Base-by-base conservation (phyloP, 2,888 invertebrate species). In the Dynastes grantii region DNA sequence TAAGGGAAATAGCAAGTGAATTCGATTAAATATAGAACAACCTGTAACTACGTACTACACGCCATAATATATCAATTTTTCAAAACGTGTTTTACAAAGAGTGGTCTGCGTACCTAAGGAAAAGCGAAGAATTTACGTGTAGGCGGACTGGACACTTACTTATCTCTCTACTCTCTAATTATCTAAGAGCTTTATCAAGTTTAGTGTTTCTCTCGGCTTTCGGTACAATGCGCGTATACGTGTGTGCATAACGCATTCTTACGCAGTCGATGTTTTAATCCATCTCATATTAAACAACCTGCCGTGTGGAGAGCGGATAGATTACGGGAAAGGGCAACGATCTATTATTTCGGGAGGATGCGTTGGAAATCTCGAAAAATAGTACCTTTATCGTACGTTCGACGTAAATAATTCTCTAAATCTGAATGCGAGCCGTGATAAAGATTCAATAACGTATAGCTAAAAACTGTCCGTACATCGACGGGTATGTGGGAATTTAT, bases 161-260 rank as follows among this genome's bases (percentile, higher is more conserved):
- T 87, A 86, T 86, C 86, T 84, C 82, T 85, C 86, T 85, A 85
- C 87, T 86, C 86, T 86, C 86, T 86, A 87, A 87, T 87, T 87
- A 87, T 87, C 87, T 86, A 84, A 85, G 85, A 86, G 86, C 86
- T 86, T 86, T 87, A 86, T 87, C 86, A 85, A 84, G 85, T 86
- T 85, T 85, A 84, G 85, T 86, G 85, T 86, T 86, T 83, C 83
- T 84, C 81, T 77, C 45, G 80, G 83, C 83, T 81, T 83, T 83
- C 83, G 83, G 82, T 84, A 84, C 84, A 83, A 82, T 83, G 83
- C 83, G 83, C 83, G 83, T 75, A 75, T 5, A 32, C 32, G 5
- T 75, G 55, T 55, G 55, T 55, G 73, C 83, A 83, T 79, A 83
- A 81, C 82, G 80, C 84, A 83, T 84, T 83, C 83, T 83, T 83